Evolutionary conservation across 2,113 vertebrate species (phyloP).

Genomic region (Paralichthys olivaceus): DNA sequence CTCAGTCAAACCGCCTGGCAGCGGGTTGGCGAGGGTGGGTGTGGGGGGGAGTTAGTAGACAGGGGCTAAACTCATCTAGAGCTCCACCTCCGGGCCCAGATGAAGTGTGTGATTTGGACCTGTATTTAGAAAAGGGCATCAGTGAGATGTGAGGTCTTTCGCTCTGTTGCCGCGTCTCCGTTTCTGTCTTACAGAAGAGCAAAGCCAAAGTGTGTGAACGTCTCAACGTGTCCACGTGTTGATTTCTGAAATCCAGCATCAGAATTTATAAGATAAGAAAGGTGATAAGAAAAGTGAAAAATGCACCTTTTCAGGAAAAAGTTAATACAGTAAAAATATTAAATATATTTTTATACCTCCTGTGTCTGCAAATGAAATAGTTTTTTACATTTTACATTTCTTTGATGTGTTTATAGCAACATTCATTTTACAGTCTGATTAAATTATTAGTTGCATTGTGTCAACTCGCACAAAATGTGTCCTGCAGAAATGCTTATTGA

Average conservation of each 20-base stretch:
- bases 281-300: too few species aligned
- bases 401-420: background rate
- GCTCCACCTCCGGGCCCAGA: slow-evolving; percentile 75
- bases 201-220: slow-evolving; percentile 9
- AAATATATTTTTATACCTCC: background rate
- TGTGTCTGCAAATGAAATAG: background rate
- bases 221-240: slow-evolving; percentile 5
- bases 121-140: slow-evolving; percentile 76
- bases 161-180: slow-evolving; percentile 28
- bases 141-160: slow-evolving; percentile 73
- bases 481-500: slow-evolving; percentile 39
- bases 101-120: slow-evolving; percentile 78
- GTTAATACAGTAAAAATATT: too few species aligned
- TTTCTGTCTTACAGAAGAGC: slow-evolving; percentile 33
- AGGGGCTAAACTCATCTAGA: slow-evolving; percentile 77
- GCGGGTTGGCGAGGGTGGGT: slow-evolving; percentile 27
- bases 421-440: slow-evolving; percentile 8
- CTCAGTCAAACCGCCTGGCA: slow-evolving; percentile 39
- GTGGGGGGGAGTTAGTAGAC: slow-evolving; percentile 40
- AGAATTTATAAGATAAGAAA: background rate
- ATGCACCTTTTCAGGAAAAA: too few species aligned
- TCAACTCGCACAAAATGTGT: slow-evolving; percentile 38
- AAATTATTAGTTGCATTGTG: slow-evolving; percentile 26
- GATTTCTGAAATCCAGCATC: slow-evolving; percentile 9
- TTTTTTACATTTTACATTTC: slow-evolving; percentile 18